Base-by-base conservation (phyloP, 2,797 vertebrate genomes). In the Scleropages formosus region DNA sequence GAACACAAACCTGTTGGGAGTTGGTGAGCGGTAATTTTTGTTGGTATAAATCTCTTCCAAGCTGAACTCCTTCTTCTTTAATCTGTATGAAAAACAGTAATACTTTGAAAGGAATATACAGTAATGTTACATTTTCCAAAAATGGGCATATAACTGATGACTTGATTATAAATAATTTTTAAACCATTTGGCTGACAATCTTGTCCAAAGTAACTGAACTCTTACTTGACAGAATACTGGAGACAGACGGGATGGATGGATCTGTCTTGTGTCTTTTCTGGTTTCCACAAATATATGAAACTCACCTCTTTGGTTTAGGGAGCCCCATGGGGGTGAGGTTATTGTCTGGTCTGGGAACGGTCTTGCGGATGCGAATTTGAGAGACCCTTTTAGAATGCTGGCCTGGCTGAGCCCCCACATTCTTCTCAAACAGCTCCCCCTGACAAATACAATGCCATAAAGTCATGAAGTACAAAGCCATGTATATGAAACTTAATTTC, bases 21-120 rank as follows among this genome's bases (percentile, higher is more conserved):
- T 90, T 71, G 96, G 96, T n/a, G 95, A 94, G 73, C 92, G 96
- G 80, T 98, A 99, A 85, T 98, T 99, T 88, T 98, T 96, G 87
- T 98, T 98, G 74, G 96, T 98, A 80, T 98, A 98, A 82, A 98
- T 98, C 90, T 98, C 96, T 87, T 98, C 96, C 84, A 98, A 89
- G 86, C 95, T 98, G 85, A 98, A 98, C 81, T 96, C 96, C 78
- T 96, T 98, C 87, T 98, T 98, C 88, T 95, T 97, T 82, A 97
- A 86, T 84, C 96, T 98, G 81, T 64, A 78, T 86, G 78, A 56
- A 78, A 86, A 0, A 27, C 44, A 70, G 3, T 0, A 26, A 15
- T n/a, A n/a, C n/a, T n/a, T n/a, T n/a, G n/a, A 58, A 2, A 66
- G 47, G 31, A 8, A 59, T 0, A 15, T n/a, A 62, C 22, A 71